These are phyloP conservation scores for Apostichopus parvimensis DNA, from an alignment of 35 echinoderm and acorn worm genomes.

Conservation along the genomic window DNA sequence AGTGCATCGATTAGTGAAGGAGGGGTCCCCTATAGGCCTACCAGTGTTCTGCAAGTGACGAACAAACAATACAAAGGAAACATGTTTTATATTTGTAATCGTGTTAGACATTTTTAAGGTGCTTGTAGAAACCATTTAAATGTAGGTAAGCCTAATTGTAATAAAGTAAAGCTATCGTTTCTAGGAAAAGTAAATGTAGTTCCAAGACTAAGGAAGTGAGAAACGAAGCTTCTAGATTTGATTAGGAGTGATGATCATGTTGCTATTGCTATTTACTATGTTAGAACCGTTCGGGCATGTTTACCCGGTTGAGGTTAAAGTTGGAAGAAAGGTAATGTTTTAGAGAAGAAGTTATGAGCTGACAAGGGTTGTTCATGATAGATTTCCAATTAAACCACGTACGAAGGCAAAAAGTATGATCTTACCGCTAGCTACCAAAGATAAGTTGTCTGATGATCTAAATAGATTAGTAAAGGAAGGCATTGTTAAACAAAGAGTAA, in stretches of 20 bases:
- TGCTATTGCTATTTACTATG: constrained; percentile 39
- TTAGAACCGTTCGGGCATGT: constrained; percentile 27
- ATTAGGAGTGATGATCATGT: constrained; percentile 37
- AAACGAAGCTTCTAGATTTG: constrained; percentile 17
- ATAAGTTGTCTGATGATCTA: constrained; percentile 32
- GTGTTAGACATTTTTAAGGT: constrained; percentile 6
- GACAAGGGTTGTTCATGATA: constrained; percentile 23
- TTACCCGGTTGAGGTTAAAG: constrained; percentile 18
- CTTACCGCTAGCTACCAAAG: constrained; percentile 21
- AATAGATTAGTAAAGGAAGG: constrained; percentile 21
- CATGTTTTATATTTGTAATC: not conserved
- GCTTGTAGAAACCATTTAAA: constrained; percentile 26
- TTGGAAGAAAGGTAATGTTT: constrained; percentile 6
- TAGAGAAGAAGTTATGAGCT: constrained; percentile 8
- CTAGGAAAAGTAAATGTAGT: constrained; percentile 30
- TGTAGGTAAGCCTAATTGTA: constrained; percentile 14
- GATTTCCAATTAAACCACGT: not conserved
- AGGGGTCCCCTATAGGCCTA: no score
- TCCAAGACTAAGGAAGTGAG: constrained; percentile 36
- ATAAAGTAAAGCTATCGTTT: not conserved
- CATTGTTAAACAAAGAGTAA: constrained; percentile 19
- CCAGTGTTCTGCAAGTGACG: not conserved
- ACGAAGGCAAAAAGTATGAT: not conserved
- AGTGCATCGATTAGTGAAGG: no score
- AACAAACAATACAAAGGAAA: not conserved